Evolutionary conservation across 1,140 invertebrate species (phyloP), one percentile per base, ranked within the genome.

Genomic region (Pseudomyrmex cubaensis): DNA sequence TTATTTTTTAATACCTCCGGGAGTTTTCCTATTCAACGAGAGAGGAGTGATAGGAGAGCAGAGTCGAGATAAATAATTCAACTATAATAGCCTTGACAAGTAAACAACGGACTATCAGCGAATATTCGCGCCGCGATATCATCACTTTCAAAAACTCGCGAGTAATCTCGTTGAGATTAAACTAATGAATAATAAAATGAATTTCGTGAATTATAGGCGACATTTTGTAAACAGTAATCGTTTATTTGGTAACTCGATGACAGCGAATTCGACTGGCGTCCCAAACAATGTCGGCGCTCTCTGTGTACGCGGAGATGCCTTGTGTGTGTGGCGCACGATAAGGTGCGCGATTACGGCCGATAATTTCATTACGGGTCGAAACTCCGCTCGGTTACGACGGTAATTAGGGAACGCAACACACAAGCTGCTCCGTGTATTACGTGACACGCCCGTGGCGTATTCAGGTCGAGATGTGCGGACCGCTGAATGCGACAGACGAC

Each of bases 351-450:
- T 78, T 78, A 57, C 17, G 35, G 54, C 15, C 54, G 63, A 84
- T 84, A 85, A 85, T 85, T 82, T 73, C 67, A 82, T 85, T 77
- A 82, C 22, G 57, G 57, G 52, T 13, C 50, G 78, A 35, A 5
- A 82, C 50, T 82, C 66, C 61, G 48, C 59, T 13, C 17, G 50
- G 48, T 48, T 73, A 56, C 61, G 61, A 63, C 44, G 44, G 50
- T 80, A 85, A 85, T 85, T 85, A 82, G 56, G 57, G 35, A 50
- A 82, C 64, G 83, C 73, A 59, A 83, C 72, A 70, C 44, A 57
- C 44, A 57, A 20, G 25, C 63, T 46, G 35, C 54, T 48, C 64
- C 76, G 63, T 78, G 35, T 59, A 78, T 78, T 78, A 78, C 54
- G 56, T 78, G 52, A 20, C 13, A 52, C 15, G 17, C 52, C 35